Evolutionary conservation across 1,140 invertebrate genomes (phyloP).

Genomic region (Colletes latitarsis): DNA sequence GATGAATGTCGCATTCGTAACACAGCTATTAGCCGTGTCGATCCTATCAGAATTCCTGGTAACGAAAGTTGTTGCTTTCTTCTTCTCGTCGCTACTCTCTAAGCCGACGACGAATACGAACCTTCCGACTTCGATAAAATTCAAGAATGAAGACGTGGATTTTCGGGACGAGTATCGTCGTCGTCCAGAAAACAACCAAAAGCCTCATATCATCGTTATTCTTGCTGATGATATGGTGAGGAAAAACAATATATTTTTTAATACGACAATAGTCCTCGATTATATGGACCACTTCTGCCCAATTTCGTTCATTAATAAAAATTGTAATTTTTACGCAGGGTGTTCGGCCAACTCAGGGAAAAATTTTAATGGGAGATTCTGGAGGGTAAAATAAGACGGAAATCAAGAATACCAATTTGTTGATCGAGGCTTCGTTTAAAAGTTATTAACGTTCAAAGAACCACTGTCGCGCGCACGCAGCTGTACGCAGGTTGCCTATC

Average conservation of each 20-base stretch:
- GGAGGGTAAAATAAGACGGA: too few species aligned
- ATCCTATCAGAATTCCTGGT: neutral
- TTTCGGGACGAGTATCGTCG: neutral
- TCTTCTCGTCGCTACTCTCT: neutral
- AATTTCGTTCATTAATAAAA: too few species aligned
- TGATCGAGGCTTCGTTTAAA: too few species aligned
- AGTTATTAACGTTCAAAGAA: too few species aligned
- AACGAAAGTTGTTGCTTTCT: neutral
- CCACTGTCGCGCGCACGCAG: too few species aligned
- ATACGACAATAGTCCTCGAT: neutral
- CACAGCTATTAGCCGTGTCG: neutral
- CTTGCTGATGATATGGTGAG: constrained; percentile 84
- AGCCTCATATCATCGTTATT: constrained; percentile 83
- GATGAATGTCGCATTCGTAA: constrained; percentile 21
- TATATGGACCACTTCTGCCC: neutral
- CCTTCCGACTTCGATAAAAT: neutral
- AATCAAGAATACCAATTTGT: too few species aligned
- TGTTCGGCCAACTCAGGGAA: too few species aligned
- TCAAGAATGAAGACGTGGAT: neutral
- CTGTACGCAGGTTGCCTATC: too few species aligned
- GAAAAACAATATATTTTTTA: neutral
- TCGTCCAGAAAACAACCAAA: neutral
- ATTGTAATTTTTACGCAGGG: too few species aligned
- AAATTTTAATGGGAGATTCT: too few species aligned
- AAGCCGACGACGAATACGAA: neutral